A percentile compares a stretch with the other conserved stretches of the same genome.
phyloP scores from a whole-genome alignment of 2,113 vertebrate species.

The Saguinus imperator region DNA sequence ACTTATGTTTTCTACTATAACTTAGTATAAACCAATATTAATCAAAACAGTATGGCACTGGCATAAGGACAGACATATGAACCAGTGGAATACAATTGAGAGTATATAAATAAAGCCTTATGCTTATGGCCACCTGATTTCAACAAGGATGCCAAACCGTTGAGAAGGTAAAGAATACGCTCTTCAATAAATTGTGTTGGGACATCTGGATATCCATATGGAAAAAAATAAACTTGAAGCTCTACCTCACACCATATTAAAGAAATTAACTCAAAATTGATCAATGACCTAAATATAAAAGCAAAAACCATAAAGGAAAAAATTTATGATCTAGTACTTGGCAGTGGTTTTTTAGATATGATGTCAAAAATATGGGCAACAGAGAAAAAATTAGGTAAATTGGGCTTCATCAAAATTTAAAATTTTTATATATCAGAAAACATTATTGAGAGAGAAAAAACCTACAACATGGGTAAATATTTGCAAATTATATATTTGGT shows the following conservation, averaged over 20 bases:
- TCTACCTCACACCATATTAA: not conserved
- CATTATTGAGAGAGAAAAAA: not conserved
- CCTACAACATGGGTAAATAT: not conserved
- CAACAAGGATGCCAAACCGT: too few species aligned
- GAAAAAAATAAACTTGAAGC: not conserved
- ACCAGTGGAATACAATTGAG: not conserved
- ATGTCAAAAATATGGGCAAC: not conserved
- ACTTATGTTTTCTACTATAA: not conserved
- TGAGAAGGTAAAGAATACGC: not conserved
- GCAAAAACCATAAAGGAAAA: not conserved
- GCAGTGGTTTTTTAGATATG: not conserved
- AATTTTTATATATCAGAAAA: not conserved
- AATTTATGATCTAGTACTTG: not conserved
- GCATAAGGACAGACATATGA: not conserved
- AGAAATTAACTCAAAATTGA: not conserved
- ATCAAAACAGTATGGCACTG: not conserved
- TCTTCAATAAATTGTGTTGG: not conserved
- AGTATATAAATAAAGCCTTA: not conserved
- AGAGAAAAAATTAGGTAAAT: not conserved
- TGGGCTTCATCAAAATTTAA: not conserved
- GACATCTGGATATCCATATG: not conserved
- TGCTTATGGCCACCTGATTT: not conserved
- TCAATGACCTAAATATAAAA: not conserved
- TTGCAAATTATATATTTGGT: not conserved
- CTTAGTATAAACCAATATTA: not conserved